Evolutionary conservation across 1,140 invertebrate species (phyloP).

Genomic region (Geopemphigus sp.): DNA sequence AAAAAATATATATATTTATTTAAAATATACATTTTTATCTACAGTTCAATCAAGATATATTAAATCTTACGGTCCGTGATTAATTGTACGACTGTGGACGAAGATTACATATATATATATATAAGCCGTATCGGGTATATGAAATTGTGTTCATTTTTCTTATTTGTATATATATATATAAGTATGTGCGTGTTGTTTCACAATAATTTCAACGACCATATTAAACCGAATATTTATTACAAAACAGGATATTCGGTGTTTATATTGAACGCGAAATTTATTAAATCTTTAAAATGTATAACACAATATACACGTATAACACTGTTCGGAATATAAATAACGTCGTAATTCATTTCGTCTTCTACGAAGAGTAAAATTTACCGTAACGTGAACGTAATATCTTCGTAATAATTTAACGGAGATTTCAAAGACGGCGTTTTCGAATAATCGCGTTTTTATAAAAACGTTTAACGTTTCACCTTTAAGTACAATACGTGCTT

Average conservation of each 20-base stretch:
- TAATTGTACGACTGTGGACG: conserved; percentile 22
- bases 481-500: no score
- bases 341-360: not conserved
- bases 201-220: not conserved
- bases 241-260: not conserved
- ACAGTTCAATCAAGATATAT: conserved; percentile 19
- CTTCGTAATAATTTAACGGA: no score
- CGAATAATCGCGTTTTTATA: no score
- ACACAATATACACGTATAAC: not conserved
- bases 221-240: not conserved
- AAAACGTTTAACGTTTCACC: no score
- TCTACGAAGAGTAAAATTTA: no score
- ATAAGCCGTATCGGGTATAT: not conserved
- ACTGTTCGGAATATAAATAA: not conserved
- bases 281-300: not conserved
- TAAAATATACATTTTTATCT: conserved; percentile 25
- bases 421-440: no score
- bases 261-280: not conserved
- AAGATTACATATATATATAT: not conserved
- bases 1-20: not conserved
- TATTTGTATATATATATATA: not conserved
- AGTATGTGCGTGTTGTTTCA: not conserved
- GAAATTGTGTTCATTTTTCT: conserved; percentile 10
- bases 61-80: not conserved
- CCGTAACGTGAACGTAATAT: no score